These are phyloP conservation scores for Podiceps cristatus DNA, from an alignment of 2,113 vertebrate species.

Conservation along the genomic window DNA sequence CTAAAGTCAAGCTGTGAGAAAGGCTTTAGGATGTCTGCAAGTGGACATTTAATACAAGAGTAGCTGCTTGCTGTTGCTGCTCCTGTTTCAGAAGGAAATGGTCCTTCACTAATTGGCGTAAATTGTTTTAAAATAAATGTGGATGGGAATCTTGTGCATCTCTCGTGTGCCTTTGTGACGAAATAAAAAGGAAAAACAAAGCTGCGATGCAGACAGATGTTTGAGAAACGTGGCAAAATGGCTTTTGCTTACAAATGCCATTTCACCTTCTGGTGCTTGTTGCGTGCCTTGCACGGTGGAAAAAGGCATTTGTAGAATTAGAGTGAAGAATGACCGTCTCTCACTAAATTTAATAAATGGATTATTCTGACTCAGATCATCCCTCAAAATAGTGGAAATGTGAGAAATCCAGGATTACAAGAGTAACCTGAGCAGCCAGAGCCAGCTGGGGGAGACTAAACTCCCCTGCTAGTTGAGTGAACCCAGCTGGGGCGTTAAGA, in stretches of 20 bases:
- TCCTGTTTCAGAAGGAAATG: slow-evolving; percentile 55
- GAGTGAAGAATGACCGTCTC: background rate
- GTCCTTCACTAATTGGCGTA: slow-evolving; percentile 54
- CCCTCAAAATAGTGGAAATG: background rate
- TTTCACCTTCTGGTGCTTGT: slow-evolving; percentile 21
- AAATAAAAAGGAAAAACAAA: slow-evolving; percentile 30
- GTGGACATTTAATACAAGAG: slow-evolving; percentile 47
- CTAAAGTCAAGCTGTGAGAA: slow-evolving; percentile 54
- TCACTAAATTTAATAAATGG: background rate
- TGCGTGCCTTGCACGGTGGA: background rate
- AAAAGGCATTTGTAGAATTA: background rate
- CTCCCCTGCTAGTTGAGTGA: background rate
- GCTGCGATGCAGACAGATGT: background rate
- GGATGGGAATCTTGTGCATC: background rate
- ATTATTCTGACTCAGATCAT: background rate
- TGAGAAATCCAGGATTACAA: background rate
- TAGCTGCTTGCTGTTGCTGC: background rate
- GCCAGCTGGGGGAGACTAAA: background rate
- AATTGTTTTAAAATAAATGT: slow-evolving; percentile 59
- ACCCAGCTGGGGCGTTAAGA: background rate
- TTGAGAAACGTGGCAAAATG: background rate
- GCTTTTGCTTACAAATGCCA: slow-evolving; percentile 8
- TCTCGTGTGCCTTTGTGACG: background rate
- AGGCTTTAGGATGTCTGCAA: slow-evolving; percentile 54
- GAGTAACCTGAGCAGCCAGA: background rate